A percentile compares a stretch with the other conserved stretches of the same genome.
Conservation (phyloP, 2,888 invertebrate species). For the Pogonocherus hispidulus region DNA sequence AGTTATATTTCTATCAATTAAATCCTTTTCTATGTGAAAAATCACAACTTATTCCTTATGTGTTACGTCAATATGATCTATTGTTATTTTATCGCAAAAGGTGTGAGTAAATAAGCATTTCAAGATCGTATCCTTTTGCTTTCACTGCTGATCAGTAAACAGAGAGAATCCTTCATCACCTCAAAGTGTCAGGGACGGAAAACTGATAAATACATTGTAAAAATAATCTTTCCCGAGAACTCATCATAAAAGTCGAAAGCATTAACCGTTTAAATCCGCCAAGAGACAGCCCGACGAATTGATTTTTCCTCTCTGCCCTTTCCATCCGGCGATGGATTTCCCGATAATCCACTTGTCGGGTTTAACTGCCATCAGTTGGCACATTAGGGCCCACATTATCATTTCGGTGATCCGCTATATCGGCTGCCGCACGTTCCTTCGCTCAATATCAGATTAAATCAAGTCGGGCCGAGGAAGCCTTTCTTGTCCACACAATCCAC, state of each 20-base stretch:
- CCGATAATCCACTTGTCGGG: conserved; percentile 36
- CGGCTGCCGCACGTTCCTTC: conserved; percentile 30
- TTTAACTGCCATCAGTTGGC: conserved; percentile 38
- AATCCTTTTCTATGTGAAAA: too few species aligned
- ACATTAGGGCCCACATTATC: conserved; percentile 36
- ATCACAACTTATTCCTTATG: too few species aligned
- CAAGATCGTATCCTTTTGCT: too few species aligned
- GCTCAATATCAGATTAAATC: conserved; percentile 37
- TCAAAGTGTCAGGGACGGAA: not conserved
- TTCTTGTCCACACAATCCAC: conserved; percentile 27
- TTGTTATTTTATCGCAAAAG: too few species aligned
- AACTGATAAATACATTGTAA: not conserved
- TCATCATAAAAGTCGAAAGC: conserved; percentile 12
- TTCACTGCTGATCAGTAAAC: not conserved
- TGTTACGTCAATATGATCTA: too few species aligned
- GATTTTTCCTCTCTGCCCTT: conserved; percentile 27
- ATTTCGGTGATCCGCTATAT: conserved; percentile 34
- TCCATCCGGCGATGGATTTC: conserved; percentile 21
- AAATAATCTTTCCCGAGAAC: conserved; percentile 7
- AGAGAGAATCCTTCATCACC: not conserved
- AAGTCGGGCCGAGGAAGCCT: conserved; percentile 22
- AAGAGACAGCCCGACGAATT: conserved; percentile 18
- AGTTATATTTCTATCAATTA: too few species aligned
- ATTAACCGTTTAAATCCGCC: conserved; percentile 13
- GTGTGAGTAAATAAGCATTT: too few species aligned